These are phyloP conservation scores for Ceratosolen fusciceps DNA, from an alignment of 1,140 invertebrate species.

Conservation along the genomic window DNA sequence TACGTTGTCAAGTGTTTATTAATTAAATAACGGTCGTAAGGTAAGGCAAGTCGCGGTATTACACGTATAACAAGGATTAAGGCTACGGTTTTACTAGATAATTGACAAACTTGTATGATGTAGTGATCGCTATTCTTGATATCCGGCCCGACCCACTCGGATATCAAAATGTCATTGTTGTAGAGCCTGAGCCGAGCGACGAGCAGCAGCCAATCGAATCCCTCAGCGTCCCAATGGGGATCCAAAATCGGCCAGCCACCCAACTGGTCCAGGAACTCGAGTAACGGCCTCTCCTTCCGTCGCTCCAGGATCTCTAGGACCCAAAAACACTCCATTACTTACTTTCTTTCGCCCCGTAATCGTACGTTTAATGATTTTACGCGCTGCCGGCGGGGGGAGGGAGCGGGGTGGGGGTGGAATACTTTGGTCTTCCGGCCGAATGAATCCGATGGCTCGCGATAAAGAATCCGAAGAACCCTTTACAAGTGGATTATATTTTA, in stretches of 20 bases:
- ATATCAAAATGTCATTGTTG: constrained; percentile 87
- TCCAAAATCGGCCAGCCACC: constrained; percentile 90
- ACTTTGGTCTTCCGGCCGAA: too few relatives aligned
- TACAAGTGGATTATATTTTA: too few relatives aligned
- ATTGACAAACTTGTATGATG: constrained; percentile 80
- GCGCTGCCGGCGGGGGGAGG: too few relatives aligned
- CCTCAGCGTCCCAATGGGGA: constrained; percentile 74
- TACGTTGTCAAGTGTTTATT: too few relatives aligned
- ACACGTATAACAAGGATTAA: background rate
- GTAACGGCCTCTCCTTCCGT: constrained; percentile 80
- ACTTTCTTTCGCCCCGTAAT: too few relatives aligned
- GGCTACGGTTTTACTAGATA: background rate
- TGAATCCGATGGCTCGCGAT: too few relatives aligned
- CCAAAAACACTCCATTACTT: constrained; percentile 13
- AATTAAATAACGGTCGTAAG: too few relatives aligned
- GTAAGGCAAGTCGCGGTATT: too few relatives aligned
- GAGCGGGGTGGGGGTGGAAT: too few relatives aligned
- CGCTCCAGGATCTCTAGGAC: constrained; percentile 76
- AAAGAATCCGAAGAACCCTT: too few relatives aligned
- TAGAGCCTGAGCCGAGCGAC: constrained; percentile 83
- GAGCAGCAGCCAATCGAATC: constrained; percentile 83
- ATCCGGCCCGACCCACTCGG: constrained; percentile 89
- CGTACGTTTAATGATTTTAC: too few relatives aligned
- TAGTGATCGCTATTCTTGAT: constrained; percentile 90
- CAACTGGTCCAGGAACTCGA: constrained; percentile 79